phyloP scores from a whole-genome alignment of 2,888 invertebrate genomes.

The Papilio elwesi region DNA sequence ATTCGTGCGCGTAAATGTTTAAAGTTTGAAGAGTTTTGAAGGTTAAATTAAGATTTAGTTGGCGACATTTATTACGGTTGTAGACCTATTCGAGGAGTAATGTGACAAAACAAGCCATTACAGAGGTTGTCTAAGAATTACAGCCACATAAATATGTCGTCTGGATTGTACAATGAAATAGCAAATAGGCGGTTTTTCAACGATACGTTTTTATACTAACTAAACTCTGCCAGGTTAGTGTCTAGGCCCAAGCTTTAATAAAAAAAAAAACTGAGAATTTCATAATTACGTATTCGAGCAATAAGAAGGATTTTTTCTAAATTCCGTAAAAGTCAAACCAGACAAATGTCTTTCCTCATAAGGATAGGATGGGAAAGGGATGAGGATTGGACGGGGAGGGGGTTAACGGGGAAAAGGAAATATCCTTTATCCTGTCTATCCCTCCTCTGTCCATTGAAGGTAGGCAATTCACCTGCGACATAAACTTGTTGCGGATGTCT shows the following conservation, averaged over 20 bases:
- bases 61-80: slow-evolving; percentile 1
- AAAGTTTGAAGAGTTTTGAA: not conserved
- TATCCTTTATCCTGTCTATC: too few relatives aligned
- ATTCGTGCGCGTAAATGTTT: not conserved
- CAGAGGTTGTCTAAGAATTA: not conserved
- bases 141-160: slow-evolving; percentile 7
- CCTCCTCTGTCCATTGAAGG: too few relatives aligned
- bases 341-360: too few relatives aligned
- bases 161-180: not conserved
- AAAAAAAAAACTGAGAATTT: too few relatives aligned
- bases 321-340: too few relatives aligned
- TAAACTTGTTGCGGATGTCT: too few relatives aligned
- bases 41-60: not conserved
- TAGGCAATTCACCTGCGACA: too few relatives aligned
- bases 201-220: not conserved
- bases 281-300: too few relatives aligned
- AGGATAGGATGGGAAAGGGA: too few relatives aligned
- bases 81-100: not conserved
- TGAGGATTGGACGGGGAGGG: too few relatives aligned
- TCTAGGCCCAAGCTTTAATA: not conserved
- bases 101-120: not conserved
- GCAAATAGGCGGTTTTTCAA: slow-evolving; percentile 6
- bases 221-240: not conserved
- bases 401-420: too few relatives aligned
- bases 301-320: too few relatives aligned